phyloP scores from a whole-genome alignment of 1,140 invertebrate genomes.

The Mactra quadrangularis region DNA sequence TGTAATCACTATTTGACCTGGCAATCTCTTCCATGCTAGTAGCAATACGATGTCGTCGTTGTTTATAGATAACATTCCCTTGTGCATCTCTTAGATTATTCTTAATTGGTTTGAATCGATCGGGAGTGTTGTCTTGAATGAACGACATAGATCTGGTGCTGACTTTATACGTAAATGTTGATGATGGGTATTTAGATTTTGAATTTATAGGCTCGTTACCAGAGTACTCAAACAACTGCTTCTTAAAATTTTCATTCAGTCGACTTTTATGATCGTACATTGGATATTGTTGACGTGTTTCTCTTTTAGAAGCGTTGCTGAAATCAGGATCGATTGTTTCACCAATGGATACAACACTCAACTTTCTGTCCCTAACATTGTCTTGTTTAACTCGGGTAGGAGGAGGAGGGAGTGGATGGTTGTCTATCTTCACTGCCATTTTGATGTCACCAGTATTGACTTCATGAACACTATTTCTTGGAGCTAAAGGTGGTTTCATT shows the following conservation, averaged over 20 bases:
- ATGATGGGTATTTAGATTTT: neutral
- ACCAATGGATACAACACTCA: slow-evolving; percentile 50
- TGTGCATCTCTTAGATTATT: slow-evolving; percentile 25
- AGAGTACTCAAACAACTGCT: slow-evolving; percentile 26
- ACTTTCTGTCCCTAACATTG: slow-evolving; percentile 27
- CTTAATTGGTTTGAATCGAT: slow-evolving; percentile 25
- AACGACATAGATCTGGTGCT: neutral
- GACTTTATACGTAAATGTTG: slow-evolving; percentile 51
- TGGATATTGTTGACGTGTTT: slow-evolving; percentile 31
- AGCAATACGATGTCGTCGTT: neutral
- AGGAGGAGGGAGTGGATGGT: too few species aligned
- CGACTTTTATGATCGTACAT: slow-evolving; percentile 32
- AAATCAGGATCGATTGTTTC: slow-evolving; percentile 30
- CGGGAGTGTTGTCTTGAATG: slow-evolving; percentile 8
- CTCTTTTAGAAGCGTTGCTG: slow-evolving; percentile 6
- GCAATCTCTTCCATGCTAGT: neutral
- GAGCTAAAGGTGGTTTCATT: neutral
- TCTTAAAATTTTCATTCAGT: slow-evolving; percentile 17
- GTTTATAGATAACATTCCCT: slow-evolving; percentile 36
- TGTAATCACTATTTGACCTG: slow-evolving; percentile 17
- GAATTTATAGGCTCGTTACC: neutral
- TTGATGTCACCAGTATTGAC: neutral
- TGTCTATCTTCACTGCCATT: neutral
- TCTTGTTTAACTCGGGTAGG: too few species aligned
- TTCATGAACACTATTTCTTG: slow-evolving; percentile 25